phyloP scores from a whole-genome alignment of 2,888 invertebrate genomes.

The Plagodis pulveraria region DNA sequence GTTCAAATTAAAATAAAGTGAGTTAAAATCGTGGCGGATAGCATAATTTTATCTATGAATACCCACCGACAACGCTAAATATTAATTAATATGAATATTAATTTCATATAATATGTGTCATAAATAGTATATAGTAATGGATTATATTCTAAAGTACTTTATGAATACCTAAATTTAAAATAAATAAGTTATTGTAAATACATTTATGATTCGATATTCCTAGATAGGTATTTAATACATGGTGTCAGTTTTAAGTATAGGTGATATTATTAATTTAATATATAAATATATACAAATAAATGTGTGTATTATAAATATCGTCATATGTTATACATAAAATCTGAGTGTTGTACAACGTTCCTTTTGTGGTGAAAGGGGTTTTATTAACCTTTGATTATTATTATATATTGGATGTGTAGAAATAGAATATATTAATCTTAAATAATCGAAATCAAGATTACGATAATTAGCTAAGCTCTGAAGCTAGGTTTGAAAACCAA shows the following conservation, averaged over 20 bases:
- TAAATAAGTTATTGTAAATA: conserved; percentile 68
- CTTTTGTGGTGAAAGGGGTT: conserved; percentile 72
- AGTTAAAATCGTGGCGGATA: conserved; percentile 46
- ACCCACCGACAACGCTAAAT: conserved; percentile 31
- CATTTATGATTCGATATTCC: conserved; percentile 61
- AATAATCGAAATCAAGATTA: conserved; percentile 37
- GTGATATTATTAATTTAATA: conserved; percentile 52
- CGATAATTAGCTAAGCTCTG: conserved; percentile 48
- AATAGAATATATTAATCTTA: conserved; percentile 48
- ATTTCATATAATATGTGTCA: conserved; percentile 44
- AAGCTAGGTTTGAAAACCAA: conserved; percentile 50
- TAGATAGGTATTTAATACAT: conserved; percentile 62
- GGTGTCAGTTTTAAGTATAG: conserved; percentile 57
- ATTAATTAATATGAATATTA: conserved; percentile 38
- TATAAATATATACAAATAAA: conserved; percentile 60
- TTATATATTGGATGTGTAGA: conserved; percentile 65
- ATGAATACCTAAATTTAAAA: conserved; percentile 48
- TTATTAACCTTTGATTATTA: conserved; percentile 60
- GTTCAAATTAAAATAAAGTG: conserved; percentile 43
- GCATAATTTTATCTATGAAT: conserved; percentile 32
- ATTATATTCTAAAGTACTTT: conserved; percentile 74
- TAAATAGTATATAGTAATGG: conserved; percentile 54
- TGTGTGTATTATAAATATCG: conserved; percentile 51
- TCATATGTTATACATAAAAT: conserved; percentile 57
- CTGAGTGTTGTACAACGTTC: conserved; percentile 76